Base-by-base conservation (phyloP, 2,888 invertebrate genomes). In the Spodoptera exigua region DNA sequence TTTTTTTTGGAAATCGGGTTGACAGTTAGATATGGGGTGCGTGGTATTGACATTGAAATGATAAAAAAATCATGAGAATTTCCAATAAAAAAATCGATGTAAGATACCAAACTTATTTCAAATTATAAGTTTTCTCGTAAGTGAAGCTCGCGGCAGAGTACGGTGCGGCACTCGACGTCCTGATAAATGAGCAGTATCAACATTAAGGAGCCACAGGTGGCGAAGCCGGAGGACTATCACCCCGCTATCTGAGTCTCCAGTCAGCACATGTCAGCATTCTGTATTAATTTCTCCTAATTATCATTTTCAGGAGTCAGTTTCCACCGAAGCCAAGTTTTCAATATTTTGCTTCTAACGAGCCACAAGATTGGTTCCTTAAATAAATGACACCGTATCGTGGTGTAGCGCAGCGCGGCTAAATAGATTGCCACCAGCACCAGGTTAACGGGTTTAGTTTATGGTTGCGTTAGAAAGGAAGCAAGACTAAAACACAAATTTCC, bases 101-200 rank as follows among this genome's bases (percentile, higher is more conserved):
- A n/a, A 44, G 17, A 51, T 35, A 54, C 39, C 32, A 18, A n/a
- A 3, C 14, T 18, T 39, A 27, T 59, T 36, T 36, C 13, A 17
- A 47, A 48, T 53, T 64, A 14, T 53, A 45, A n/a, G n/a, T n/a
- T n/a, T n/a, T n/a, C n/a, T n/a, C n/a, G n/a, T n/a, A n/a, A n/a
- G n/a, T n/a, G n/a, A n/a, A n/a, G n/a, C n/a, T n/a, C n/a, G n/a
- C 48, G 21, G 43, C 36, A 53, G 46, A 44, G 27, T 27, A 27
- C 41, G 54, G 27, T 17, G 51, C 36, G 43, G 61, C 36, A 27
- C 48, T 62, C 41, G 37, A 27, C 43, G 34, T 12, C 16, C 36
- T 76, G 74, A 75, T 61, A 76, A 75, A 75, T 74, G 74, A 63
- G 56, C 41, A 55, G 46, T 40, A 69, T 70, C 41, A 62, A 66